Evolutionary conservation across 2,888 invertebrate genomes (phyloP).

Genomic region (Tubulanus polymorphus): DNA sequence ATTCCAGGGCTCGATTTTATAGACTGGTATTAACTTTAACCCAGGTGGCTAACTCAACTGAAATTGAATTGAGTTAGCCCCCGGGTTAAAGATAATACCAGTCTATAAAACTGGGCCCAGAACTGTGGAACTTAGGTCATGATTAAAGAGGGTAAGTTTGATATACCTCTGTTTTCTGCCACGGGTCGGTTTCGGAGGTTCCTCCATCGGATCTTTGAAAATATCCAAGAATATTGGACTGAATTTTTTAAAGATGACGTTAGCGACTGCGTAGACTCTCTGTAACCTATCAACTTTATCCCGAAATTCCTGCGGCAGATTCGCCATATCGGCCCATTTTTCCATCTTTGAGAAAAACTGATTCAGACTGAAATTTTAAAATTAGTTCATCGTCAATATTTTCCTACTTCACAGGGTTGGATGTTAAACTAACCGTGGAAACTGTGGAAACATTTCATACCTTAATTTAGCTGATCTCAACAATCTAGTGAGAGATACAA

Average conservation of each 20-base stretch:
- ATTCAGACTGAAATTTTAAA: constrained; percentile 66
- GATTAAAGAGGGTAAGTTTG: too few species aligned
- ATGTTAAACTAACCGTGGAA: not conserved
- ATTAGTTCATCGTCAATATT: too few species aligned
- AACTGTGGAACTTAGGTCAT: too few species aligned
- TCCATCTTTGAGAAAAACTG: constrained; percentile 93
- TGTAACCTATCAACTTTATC: constrained; percentile 79
- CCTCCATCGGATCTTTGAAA: constrained; percentile 67
- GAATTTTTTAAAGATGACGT: constrained; percentile 88
- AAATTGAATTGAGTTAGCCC: too few species aligned
- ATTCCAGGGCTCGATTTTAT: too few species aligned
- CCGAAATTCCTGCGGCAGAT: constrained; percentile 76
- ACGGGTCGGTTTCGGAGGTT: constrained; percentile 60
- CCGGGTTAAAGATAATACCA: too few species aligned
- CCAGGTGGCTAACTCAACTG: too few species aligned
- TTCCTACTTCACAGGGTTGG: not conserved
- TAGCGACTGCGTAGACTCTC: constrained; percentile 87
- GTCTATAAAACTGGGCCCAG: too few species aligned
- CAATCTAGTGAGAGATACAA: constrained; percentile 85
- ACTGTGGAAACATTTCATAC: constrained; percentile 53
- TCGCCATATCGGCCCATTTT: constrained; percentile 93
- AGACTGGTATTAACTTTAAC: too few species aligned
- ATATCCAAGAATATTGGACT: constrained; percentile 82
- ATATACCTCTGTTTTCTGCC: constrained; percentile 63
- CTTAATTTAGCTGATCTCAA: constrained; percentile 84